Evolutionary conservation across 2,888 invertebrate genomes (phyloP), one percentile per base, ranked within the genome.

Genomic region (Mythimna albipuncta): DNA sequence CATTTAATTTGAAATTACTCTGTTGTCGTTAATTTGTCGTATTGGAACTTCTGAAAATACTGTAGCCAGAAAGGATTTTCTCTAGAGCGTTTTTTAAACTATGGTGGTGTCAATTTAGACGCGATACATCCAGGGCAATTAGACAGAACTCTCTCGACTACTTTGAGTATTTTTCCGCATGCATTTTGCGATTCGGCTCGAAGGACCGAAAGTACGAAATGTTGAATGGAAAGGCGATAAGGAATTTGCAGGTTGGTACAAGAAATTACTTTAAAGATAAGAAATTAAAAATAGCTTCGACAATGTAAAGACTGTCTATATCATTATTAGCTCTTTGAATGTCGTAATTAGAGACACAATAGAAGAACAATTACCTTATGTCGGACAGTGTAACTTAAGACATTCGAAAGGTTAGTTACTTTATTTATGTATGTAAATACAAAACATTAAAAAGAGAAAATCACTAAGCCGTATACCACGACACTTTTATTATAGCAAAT

Each of bases 91-190:
- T 21, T 52, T 72, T 54, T 73, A 54, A 7, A 38, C 16, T 2
- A 35, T 1, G 10, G n/a, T 10, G 2, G 2, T 26, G n/a, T n/a
- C 65, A 55, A 13, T 47, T 64, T 47, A 2, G 26, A 55, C 38
- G 16, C 19, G 10, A n/a, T 16, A 68, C 13, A 32, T 32, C 0
- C 32, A 21, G 6, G 7, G 41, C 50, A 72, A 77, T 77, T 76
- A 72, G 10, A 10, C 2, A 9, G 26, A 47, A 21, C n/a, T 32
- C 0, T 50, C 19, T 77, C 9, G 1, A 26, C 2, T 50, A 35
- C 4, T 26, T 26, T 26, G 26, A 26, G 26, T 26, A 26, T 26
- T 26, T 26, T 26, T 26, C 26, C 26, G 26, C 26, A 26, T 26
- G 26, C 26, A 26, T 26, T 26, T 26, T 26, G 52, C 3, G 6